Evolutionary conservation across 2,113 vertebrate species (phyloP), one percentile per base, ranked within the genome.

Genomic region (Myotis davidii): DNA sequence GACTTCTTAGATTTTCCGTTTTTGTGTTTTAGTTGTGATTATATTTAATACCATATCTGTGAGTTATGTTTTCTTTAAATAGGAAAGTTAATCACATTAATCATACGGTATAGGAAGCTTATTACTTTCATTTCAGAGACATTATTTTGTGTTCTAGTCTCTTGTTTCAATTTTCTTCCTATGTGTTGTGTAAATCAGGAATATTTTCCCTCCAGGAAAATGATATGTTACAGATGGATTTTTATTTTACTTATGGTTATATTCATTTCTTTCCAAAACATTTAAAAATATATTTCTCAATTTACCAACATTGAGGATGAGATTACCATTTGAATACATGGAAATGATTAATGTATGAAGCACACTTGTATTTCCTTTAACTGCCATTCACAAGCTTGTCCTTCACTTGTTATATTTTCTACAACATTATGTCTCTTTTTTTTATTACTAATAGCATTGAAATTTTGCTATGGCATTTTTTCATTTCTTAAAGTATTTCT

Each of bases 61-160:
- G 45, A 23, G 59, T 76, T 61, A 21, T n/a, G 48, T 64, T 90
- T 69, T 82, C 70, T 93, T 88, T 70, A 81, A 37, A 88, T 50
- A 64, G 6, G 5, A 77, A 88, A 72, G 25, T 83, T 82, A 88
- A 79, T 69, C 54, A 83, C 6, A 67, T 83, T 89, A 79, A 92
- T 65, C 14, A 32, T 34, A 73, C 0, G 4, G 59, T 61, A 61
- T 45, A 32, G 6, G 48, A 88, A 6, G 3, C 6, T 83, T 59
- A 59, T n/a, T 90, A 61, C 3, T 94, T 27, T 92, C 88, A 37
- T 42, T 79, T 69, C 25, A 70, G 20, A n/a, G 50, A 65, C 9
- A 61, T n/a, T 56, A 78, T 69, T 94, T 86, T 85, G 16, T 69
- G 91, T 93, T 78, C n/a, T 54, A 70, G 42, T 90, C 37, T 81